Base-by-base conservation (phyloP, 2,797 vertebrate genomes). In the Potorous gilbertii region DNA sequence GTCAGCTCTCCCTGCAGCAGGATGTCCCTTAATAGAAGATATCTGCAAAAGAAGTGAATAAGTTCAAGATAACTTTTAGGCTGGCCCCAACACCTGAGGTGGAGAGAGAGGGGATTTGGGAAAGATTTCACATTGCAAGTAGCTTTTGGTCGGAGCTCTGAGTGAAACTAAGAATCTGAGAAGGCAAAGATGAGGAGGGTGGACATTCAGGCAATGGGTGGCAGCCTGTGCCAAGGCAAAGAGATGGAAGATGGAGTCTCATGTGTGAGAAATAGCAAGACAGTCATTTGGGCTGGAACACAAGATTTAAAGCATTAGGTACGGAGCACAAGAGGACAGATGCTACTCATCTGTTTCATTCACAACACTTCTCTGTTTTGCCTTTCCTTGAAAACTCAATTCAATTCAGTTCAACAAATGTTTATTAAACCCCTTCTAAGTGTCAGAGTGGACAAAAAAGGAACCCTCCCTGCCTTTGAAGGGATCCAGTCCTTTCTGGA, bases 61-160 rank as follows among this genome's bases (percentile, higher is more conserved):
- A 91, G 56, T 81, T 31, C 59, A 62, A 96, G 94, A 94, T 94
- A 66, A 90, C 24, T 4, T 52, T n/a, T 52, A 56, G 81, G 8
- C 28, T 31, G 27, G 40, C 92, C 66, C 27, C 87, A 74, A 34
- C 12, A 29, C 40, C 54, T 31, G 52, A 8, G 91, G 28, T n/a
- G 10, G 18, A 27, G 89, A 91, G 95, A 90, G 90, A 57, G 34
- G 92, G 74, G 59, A 93, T 62, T 46, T 40, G 40, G 66, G 54
- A 93, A 87, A 13, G 56, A 40, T 24, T 91, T 66, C 5, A 18
- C n/a, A 34, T n/a, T 54, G 91, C 93, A 94, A 87, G 40, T 24
- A n/a, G 4, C 62, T 5, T 66, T n/a, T 66, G 34, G 14, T n/a
- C 62, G n/a, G 62, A 62, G 13, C 9, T 0, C 59, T 54, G 18